Base-by-base conservation (phyloP, 2,888 invertebrate species). In the Cyclophora albipunctata region DNA sequence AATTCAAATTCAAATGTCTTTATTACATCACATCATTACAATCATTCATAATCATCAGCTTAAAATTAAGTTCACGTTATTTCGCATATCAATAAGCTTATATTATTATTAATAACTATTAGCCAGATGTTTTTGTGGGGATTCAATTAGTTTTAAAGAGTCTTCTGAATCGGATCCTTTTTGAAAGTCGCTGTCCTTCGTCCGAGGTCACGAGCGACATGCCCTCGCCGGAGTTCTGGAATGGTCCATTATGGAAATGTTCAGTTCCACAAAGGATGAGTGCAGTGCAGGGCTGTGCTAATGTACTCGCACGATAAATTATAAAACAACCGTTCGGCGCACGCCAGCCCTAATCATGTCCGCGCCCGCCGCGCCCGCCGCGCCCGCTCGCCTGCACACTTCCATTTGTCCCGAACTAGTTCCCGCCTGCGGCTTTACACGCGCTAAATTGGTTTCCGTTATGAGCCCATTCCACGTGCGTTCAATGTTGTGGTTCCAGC, bases 271-370 rank as follows among this genome's bases (percentile, higher is more conserved):
- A 60, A 59, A 60, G 56, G 54, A 47, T 48, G 48, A 44, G 50
- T 51, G 50, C 42, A 41, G 50, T 53, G 47, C 46, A 7, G 44
- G 47, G 34, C 45, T 48, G 50, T 20, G 48, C 56, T 55, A 54
- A 48, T 54, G 45, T 47, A 45, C 40, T 50, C 47, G 48, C 42
- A 43, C 56, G 40, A 60, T 66, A 59, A 66, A 67, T 70, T 65
- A 70, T 67, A 60, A 63, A 63, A 59, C 57, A 3, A 33, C 33
- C 33, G 43, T 33, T 4, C 34, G 43, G 52, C 43, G 45, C 49
- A 48, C 55, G 51, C 51, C 63, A 54, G 56, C 63, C 63, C 67
- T 67, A 62, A 66, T 65, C 53, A 62, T 60, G 65, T 62, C 61
- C 57, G 58, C 50, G 57, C 53, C 58, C 57, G 52, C 20, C 58